Conservation (phyloP, 2,797 vertebrate species). For the Sebastes trivittatus region DNA sequence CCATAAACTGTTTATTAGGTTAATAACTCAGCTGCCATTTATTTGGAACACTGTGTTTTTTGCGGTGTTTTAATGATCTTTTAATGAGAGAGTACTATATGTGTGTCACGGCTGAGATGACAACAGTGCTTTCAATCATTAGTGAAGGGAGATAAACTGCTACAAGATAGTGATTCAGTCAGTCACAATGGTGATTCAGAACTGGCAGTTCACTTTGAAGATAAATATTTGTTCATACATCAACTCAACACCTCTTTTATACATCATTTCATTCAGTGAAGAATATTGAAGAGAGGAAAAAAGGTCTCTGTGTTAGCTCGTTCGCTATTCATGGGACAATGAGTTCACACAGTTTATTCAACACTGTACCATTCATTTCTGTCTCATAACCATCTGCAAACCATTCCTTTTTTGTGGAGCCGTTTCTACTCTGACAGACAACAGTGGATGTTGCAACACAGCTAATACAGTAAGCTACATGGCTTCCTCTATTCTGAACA, state of each 20-base stretch:
- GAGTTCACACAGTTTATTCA: background rate
- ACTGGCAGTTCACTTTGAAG: background rate
- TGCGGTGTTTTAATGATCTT: background rate
- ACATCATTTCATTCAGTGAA: background rate
- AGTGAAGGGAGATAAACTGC: background rate
- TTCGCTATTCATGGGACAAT: background rate
- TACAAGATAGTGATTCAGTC: background rate
- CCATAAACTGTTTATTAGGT: background rate
- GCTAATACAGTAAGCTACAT: background rate
- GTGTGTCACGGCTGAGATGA: background rate
- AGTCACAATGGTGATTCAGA: background rate
- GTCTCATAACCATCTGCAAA: background rate
- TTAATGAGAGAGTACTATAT: background rate
- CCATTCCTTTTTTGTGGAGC: background rate
- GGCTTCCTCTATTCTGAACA: background rate
- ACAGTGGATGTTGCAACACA: background rate
- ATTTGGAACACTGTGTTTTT: background rate
- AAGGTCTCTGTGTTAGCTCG: background rate
- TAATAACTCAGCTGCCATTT: background rate
- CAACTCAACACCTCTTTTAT: background rate
- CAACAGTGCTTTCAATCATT: background rate
- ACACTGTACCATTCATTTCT: background rate
- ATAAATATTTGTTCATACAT: background rate
- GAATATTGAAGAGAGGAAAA: background rate
- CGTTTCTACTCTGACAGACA: background rate